Evolutionary conservation across 2,113 vertebrate genomes (phyloP).

Genomic region (Colinus virginianus): DNA sequence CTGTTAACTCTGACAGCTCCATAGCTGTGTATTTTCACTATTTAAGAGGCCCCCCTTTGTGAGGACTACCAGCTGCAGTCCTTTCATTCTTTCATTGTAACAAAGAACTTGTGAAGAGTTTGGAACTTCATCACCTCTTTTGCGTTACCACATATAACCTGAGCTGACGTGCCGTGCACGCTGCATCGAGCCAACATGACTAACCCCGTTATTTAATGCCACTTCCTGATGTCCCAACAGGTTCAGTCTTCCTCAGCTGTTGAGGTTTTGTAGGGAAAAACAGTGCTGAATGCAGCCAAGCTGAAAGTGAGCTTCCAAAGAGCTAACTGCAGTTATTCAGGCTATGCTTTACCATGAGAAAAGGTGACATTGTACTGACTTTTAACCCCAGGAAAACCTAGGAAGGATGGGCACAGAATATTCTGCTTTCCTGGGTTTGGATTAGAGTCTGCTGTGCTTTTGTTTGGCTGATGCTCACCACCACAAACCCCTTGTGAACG

Average conservation of each 20-base stretch:
- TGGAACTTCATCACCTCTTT: neutral
- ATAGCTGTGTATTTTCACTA: accelerated
- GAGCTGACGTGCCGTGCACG: neutral
- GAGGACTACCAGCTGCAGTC: neutral
- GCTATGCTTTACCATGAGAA: neutral
- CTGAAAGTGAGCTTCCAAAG: neutral
- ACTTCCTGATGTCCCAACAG: neutral
- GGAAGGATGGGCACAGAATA: neutral
- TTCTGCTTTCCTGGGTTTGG: neutral
- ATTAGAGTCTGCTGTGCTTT: neutral
- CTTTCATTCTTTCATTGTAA: neutral
- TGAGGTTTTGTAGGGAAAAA: neutral
- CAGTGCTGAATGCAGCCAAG: neutral
- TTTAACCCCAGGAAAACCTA: neutral
- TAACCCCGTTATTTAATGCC: neutral
- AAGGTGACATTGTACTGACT: neutral
- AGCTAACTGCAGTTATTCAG: neutral
- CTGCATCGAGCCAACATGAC: constrained; percentile 15
- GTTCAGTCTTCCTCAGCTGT: constrained; percentile 1
- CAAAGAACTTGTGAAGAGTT: neutral
- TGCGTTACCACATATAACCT: neutral
- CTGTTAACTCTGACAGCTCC: neutral
- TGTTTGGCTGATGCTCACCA: neutral
- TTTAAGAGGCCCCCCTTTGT: neutral
- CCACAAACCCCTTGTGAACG: neutral